phyloP scores from a whole-genome alignment of 2,797 vertebrate genomes.

The Cirrhinus mrigala region DNA sequence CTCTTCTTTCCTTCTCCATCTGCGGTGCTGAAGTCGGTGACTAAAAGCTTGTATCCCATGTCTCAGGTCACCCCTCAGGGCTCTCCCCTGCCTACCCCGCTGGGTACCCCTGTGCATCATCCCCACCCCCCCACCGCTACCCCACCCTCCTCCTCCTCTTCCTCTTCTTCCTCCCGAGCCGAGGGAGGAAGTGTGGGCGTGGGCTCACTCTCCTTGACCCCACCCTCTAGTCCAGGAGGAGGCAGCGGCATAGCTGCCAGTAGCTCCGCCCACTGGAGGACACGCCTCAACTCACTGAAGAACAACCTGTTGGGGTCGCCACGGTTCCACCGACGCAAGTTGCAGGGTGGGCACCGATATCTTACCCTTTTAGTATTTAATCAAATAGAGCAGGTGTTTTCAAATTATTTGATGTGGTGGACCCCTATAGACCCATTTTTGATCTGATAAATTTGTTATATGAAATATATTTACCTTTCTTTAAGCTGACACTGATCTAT shows the following conservation, averaged over 20 bases:
- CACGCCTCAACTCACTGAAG: conserved; percentile 93
- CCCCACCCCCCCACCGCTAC: conserved; percentile 89
- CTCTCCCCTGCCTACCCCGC: conserved; percentile 88
- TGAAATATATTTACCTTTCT: too few relatives aligned
- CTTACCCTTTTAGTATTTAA: not conserved
- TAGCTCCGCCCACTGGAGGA: conserved; percentile 92
- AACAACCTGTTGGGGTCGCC: conserved; percentile 94
- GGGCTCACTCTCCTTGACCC: conserved; percentile 79
- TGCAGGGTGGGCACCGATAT: conserved; percentile 81
- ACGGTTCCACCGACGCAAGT: conserved; percentile 93
- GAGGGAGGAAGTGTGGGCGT: conserved; percentile 79
- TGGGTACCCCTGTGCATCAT: conserved; percentile 93
- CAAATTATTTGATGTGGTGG: not conserved
- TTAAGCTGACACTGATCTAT: too few relatives aligned
- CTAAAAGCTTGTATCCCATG: conserved; percentile 86
- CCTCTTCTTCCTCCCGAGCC: conserved; percentile 76
- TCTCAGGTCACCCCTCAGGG: conserved; percentile 90
- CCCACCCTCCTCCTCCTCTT: conserved; percentile 83
- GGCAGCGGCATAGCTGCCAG: conserved; percentile 85
- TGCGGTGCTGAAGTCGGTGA: conserved; percentile 84
- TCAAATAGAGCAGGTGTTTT: not conserved
- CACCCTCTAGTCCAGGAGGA: conserved; percentile 83
- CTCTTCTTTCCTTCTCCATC: conserved; percentile 86
- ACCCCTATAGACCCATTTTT: not conserved
- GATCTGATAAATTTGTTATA: not conserved